Conservation (phyloP, 2,888 invertebrate species). For the Tanypteryx hageni region DNA sequence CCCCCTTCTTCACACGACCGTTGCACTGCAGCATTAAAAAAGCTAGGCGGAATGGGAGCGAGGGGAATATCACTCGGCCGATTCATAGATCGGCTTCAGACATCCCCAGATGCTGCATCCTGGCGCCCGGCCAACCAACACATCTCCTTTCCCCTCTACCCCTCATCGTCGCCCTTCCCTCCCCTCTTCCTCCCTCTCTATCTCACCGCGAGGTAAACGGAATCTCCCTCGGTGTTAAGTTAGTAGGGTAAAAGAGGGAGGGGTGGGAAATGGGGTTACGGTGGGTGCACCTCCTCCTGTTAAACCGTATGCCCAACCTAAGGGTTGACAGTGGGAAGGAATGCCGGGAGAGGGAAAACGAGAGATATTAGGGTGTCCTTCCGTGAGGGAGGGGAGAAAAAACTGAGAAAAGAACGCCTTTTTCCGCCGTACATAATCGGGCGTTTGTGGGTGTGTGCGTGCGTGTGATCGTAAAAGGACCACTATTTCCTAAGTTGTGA, state of each 20-base stretch:
- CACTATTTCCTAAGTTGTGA: too few species aligned
- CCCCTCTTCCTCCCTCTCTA: neutral
- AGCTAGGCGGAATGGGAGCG: neutral
- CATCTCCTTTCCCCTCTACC: neutral
- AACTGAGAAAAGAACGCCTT: too few species aligned
- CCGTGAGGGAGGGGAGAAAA: neutral
- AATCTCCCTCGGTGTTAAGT: slow-evolving; percentile 28
- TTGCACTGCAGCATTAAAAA: slow-evolving; percentile 60
- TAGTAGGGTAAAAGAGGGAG: neutral
- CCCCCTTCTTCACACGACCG: slow-evolving; percentile 15
- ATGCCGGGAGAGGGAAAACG: neutral
- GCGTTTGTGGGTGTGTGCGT: too few species aligned
- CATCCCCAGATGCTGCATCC: slow-evolving; percentile 63
- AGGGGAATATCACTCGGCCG: slow-evolving; percentile 21
- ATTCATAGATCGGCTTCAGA: slow-evolving; percentile 55
- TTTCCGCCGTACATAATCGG: too few species aligned
- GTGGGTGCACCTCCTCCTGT: neutral
- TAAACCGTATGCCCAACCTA: neutral
- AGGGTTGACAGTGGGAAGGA: slow-evolving; percentile 26
- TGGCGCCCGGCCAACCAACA: slow-evolving; percentile 33
- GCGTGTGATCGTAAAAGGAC: too few species aligned
- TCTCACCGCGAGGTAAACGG: slow-evolving; percentile 17
- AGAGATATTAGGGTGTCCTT: neutral
- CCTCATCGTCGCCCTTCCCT: neutral
- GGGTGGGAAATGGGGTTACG: neutral